Evolutionary conservation across 2,888 invertebrate species (phyloP).

Genomic region (Cephus pygmeus): DNA sequence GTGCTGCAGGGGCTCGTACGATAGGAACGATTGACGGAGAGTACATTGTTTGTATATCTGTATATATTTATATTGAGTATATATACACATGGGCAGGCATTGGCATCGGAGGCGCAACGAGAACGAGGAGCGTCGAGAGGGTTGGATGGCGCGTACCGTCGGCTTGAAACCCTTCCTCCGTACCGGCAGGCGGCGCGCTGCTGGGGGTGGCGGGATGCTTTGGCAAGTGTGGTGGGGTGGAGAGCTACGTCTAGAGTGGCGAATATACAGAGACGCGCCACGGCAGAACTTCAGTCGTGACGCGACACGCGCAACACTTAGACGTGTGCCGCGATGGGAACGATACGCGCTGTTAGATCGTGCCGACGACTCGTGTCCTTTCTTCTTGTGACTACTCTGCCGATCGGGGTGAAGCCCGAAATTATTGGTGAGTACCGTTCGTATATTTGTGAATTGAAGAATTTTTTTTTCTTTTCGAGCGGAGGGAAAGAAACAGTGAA

Average conservation of each 20-base stretch:
- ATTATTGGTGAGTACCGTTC: slow-evolving; percentile 54
- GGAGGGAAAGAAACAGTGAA: neutral
- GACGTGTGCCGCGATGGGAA: slow-evolving; percentile 1
- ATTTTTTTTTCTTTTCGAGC: neutral
- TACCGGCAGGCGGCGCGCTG: slow-evolving; percentile 30
- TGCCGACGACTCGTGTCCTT: slow-evolving; percentile 20
- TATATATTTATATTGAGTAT: neutral
- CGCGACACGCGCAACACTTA: slow-evolving; percentile 60
- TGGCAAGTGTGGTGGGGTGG: slow-evolving; percentile 2
- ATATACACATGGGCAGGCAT: neutral
- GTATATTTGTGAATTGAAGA: neutral
- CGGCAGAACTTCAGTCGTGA: slow-evolving; percentile 59
- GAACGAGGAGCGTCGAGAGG: slow-evolving; percentile 27
- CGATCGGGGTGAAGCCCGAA: slow-evolving; percentile 51
- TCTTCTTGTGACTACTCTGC: slow-evolving; percentile 45
- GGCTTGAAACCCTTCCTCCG: slow-evolving; percentile 6
- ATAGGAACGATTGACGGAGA: neutral
- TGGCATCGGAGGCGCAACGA: slow-evolving; percentile 16
- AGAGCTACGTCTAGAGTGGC: slow-evolving; percentile 11
- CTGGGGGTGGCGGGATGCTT: slow-evolving; percentile 24
- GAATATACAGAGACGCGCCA: slow-evolving; percentile 53
- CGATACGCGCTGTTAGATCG: neutral
- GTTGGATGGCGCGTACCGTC: slow-evolving; percentile 38
- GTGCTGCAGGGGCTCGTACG: neutral
- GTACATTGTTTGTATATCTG: too few species aligned